Conservation (phyloP, 2,888 invertebrate species). For the Agrotis clavis region DNA sequence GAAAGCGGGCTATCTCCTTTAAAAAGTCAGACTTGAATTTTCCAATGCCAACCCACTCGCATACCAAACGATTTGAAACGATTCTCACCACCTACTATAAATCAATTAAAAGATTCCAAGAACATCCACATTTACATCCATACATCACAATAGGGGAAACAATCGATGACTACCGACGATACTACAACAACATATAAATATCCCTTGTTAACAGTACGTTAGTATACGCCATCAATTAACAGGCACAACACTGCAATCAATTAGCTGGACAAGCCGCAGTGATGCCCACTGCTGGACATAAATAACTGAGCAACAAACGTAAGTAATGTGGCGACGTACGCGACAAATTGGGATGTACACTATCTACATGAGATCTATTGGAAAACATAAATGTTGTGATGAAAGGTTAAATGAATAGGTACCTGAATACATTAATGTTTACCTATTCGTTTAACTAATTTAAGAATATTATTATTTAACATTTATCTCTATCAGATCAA, state of each 20-base stretch:
- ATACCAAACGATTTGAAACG: not conserved
- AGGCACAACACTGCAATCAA: slow-evolving; percentile 33
- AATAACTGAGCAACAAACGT: slow-evolving; percentile 44
- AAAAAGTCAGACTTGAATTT: no score
- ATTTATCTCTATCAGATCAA: not conserved
- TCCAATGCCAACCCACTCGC: no score
- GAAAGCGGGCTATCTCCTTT: no score
- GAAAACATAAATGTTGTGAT: slow-evolving; percentile 8
- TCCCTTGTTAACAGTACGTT: slow-evolving; percentile 2
- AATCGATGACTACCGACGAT: slow-evolving; percentile 48
- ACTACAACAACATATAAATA: slow-evolving; percentile 48
- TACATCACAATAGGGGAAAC: slow-evolving; percentile 52
- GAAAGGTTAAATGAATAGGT: not conserved
- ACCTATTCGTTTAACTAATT: no score
- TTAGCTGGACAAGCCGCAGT: slow-evolving; percentile 30
- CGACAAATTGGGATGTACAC: slow-evolving; percentile 44
- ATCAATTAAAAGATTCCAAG: slow-evolving; percentile 24
- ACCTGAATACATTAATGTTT: no score
- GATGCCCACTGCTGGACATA: slow-evolving; percentile 52
- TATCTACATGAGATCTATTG: slow-evolving; percentile 42
- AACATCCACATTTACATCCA: slow-evolving; percentile 17
- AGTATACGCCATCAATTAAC: slow-evolving; percentile 40
- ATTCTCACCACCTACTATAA: slow-evolving; percentile 3
- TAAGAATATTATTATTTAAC: not conserved
- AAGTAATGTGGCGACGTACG: slow-evolving; percentile 44